Evolutionary conservation across 2,113 vertebrate genomes (phyloP).

Genomic region (Psettodes erumei): DNA sequence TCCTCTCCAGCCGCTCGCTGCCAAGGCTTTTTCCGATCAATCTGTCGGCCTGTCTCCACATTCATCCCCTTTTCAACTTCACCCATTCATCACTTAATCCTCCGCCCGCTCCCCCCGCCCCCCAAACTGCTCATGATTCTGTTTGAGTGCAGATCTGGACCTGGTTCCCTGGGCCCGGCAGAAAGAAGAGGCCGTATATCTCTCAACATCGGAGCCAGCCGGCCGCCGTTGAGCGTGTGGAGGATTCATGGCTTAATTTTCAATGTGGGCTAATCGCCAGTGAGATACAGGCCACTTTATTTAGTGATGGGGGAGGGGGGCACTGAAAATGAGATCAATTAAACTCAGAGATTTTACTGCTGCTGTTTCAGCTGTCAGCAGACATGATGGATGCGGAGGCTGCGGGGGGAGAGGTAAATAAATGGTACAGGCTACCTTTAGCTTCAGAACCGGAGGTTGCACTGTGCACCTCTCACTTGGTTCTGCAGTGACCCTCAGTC

Average conservation of each 20-base stretch:
- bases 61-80: background rate
- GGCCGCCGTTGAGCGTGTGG: background rate
- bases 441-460: no score
- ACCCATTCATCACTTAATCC: background rate
- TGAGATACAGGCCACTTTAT: conserved; percentile 18
- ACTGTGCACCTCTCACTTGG: background rate
- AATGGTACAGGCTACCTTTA: background rate
- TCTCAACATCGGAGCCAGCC: background rate
- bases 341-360: conserved; percentile 32
- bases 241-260: conserved; percentile 48
- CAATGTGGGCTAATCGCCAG: conserved; percentile 8
- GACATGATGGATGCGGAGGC: conserved; percentile 5
- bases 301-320: background rate
- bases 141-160: conserved; percentile 38
- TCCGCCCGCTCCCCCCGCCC: background rate
- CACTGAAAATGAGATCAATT: conserved; percentile 45
- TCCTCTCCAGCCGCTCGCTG: background rate
- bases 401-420: background rate
- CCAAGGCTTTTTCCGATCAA: background rate
- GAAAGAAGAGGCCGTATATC: conserved; percentile 30
- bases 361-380: conserved; percentile 29
- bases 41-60: background rate
- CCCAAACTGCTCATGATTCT: background rate
- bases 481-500: background rate
- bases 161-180: background rate